Percentiles rank a stretch among this genome's conserved stretches.
phyloP scores from a whole-genome alignment of 1,140 invertebrate species.

The Latrodectus geometricus region DNA sequence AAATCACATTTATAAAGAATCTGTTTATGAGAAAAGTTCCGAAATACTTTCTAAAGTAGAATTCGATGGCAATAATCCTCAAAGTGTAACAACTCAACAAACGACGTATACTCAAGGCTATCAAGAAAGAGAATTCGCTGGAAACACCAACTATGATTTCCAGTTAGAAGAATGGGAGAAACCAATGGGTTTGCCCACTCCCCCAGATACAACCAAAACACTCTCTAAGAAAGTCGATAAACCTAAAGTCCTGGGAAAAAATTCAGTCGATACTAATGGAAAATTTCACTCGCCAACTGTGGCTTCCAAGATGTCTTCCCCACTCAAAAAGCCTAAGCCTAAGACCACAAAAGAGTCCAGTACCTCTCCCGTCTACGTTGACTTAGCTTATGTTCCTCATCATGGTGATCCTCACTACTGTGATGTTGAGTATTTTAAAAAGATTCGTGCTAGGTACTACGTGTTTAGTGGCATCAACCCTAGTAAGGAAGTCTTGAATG shows the following conservation, averaged over 20 bases:
- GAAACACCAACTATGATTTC: slow-evolving; percentile 49
- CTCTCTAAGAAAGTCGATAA: slow-evolving; percentile 15
- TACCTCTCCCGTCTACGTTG: slow-evolving; percentile 85
- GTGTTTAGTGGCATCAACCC: slow-evolving; percentile 96
- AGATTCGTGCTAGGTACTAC: slow-evolving; percentile 92
- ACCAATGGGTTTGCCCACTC: slow-evolving; percentile 88
- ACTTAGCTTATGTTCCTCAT: slow-evolving; percentile 95
- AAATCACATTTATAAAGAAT: slow-evolving; percentile 50
- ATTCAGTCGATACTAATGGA: background rate
- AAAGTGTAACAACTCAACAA: slow-evolving; percentile 22
- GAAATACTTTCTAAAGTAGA: slow-evolving; percentile 23
- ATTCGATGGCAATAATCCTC: slow-evolving; percentile 38
- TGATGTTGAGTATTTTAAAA: slow-evolving; percentile 94
- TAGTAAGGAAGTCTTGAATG: slow-evolving; percentile 92
- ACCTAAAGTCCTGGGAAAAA: slow-evolving; percentile 1
- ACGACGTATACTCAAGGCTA: slow-evolving; percentile 23
- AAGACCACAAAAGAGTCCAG: slow-evolving; percentile 36
- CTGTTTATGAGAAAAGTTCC: background rate
- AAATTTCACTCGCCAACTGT: slow-evolving; percentile 18
- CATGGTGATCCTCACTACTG: slow-evolving; percentile 94
- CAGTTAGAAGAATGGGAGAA: slow-evolving; percentile 86
- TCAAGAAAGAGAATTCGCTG: slow-evolving; percentile 19
- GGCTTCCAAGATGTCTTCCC: slow-evolving; percentile 44
- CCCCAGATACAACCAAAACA: slow-evolving; percentile 74
- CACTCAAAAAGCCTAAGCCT: slow-evolving; percentile 44